phyloP scores from a whole-genome alignment of 2,888 invertebrate genomes.

The Athalia cordata region DNA sequence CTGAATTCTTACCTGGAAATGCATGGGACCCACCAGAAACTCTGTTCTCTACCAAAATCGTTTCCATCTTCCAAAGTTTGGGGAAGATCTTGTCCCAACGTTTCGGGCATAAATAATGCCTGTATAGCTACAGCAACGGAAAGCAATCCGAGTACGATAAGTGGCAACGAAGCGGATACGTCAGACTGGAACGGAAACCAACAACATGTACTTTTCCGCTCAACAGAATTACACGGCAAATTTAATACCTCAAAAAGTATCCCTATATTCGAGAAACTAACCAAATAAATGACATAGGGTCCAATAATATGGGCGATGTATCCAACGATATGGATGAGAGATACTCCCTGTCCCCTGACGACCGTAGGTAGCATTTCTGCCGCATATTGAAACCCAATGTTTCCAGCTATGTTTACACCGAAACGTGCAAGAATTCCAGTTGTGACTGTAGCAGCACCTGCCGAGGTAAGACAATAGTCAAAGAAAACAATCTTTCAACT shows the following conservation, averaged over 20 bases:
- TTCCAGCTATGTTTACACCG: constrained; percentile 91
- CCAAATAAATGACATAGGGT: constrained; percentile 90
- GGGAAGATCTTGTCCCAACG: constrained; percentile 89
- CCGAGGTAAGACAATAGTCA: background rate
- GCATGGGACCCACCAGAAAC: constrained; percentile 86
- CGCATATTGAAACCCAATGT: constrained; percentile 93
- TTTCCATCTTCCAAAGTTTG: constrained; percentile 91
- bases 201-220: background rate
- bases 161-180: constrained; percentile 76
- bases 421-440: constrained; percentile 89
- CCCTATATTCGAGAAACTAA: no score
- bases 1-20: constrained; percentile 62
- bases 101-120: constrained; percentile 88
- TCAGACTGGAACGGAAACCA: constrained; percentile 61
- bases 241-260: constrained; percentile 27
- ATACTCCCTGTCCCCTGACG: constrained; percentile 90
- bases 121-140: constrained; percentile 85
- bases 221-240: background rate
- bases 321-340: constrained; percentile 91
- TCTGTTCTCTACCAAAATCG: constrained; percentile 87
- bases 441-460: constrained; percentile 84
- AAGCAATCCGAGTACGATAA: constrained; percentile 84
- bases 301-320: constrained; percentile 89
- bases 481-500: background rate
- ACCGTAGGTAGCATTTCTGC: constrained; percentile 92